phyloP scores from a whole-genome alignment of 1,140 invertebrate genomes.

The Venturia canescens region DNA sequence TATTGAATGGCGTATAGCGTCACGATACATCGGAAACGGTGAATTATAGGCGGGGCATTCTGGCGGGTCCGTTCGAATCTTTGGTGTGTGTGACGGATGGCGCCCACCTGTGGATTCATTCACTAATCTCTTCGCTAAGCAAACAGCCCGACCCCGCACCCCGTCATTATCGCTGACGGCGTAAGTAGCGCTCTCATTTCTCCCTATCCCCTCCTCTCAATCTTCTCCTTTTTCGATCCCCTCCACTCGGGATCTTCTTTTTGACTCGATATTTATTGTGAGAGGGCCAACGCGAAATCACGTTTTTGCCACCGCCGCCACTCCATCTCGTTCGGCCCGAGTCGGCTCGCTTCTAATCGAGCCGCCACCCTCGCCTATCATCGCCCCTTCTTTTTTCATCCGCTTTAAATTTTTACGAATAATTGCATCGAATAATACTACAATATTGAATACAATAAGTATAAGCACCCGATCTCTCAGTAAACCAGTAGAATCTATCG shows the following conservation, averaged over 20 bases:
- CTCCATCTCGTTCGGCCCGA: background rate
- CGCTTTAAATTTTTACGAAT: too few species aligned
- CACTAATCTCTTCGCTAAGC: constrained; percentile 77
- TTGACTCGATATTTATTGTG: constrained; percentile 44
- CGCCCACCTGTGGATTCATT: constrained; percentile 78
- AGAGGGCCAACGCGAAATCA: constrained; percentile 28
- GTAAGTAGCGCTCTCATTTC: constrained; percentile 68
- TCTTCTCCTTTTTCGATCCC: constrained; percentile 7
- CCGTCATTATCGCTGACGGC: constrained; percentile 73
- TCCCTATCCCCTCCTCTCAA: constrained; percentile 1
- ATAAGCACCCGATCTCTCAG: too few species aligned
- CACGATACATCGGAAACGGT: background rate
- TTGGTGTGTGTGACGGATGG: constrained; percentile 73
- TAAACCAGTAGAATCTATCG: too few species aligned
- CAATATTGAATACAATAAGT: too few species aligned
- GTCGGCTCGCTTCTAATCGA: background rate
- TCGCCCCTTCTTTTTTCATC: background rate
- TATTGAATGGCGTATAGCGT: constrained; percentile 8
- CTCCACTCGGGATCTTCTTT: background rate
- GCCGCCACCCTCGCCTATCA: background rate
- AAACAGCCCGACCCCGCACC: constrained; percentile 73
- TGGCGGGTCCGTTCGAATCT: constrained; percentile 31
- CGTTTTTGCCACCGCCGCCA: background rate
- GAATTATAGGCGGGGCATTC: constrained; percentile 42
- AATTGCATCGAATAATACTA: too few species aligned